Percentiles rank a stretch among this genome's conserved stretches.
These are phyloP conservation scores for Anarrhichthys ocellatus DNA, from an alignment of 2,113 vertebrate genomes.

Conservation along the genomic window DNA sequence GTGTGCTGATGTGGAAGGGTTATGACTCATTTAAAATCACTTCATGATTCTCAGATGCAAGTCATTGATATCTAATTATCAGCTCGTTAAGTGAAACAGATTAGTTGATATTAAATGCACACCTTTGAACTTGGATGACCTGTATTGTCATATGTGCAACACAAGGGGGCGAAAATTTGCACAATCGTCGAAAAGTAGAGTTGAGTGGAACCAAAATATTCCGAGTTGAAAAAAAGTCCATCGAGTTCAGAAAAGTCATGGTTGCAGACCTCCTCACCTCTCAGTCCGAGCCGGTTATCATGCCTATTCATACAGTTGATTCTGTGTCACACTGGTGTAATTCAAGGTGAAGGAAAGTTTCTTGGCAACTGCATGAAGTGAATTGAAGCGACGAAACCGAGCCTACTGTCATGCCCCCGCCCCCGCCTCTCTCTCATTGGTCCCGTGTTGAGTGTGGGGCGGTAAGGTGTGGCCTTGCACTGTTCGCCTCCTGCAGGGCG, in stretches of 20 bases:
- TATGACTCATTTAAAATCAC: neutral
- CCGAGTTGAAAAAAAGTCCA: neutral
- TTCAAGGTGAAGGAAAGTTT: conserved; percentile 8
- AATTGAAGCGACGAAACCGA: neutral
- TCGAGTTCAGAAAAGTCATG: neutral
- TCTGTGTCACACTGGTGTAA: neutral
- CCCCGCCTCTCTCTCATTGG: conserved; percentile 37
- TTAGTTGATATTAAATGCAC: neutral
- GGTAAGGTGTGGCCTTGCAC: conserved; percentile 61
- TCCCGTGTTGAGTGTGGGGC: conserved; percentile 13
- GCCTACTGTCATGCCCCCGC: neutral
- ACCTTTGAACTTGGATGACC: neutral
- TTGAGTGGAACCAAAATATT: neutral
- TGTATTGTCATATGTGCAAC: conserved; percentile 35
- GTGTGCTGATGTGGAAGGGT: neutral
- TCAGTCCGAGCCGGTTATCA: neutral
- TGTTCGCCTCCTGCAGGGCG: conserved; percentile 22
- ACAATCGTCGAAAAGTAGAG: neutral
- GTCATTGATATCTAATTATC: neutral
- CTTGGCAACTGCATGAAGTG: neutral
- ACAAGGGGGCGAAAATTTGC: conserved; percentile 44
- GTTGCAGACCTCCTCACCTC: neutral
- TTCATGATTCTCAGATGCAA: neutral
- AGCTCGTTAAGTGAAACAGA: neutral
- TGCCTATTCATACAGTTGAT: neutral